Conservation (phyloP, 2,797 vertebrate genomes). For the Rhinoraja longicauda region DNA sequence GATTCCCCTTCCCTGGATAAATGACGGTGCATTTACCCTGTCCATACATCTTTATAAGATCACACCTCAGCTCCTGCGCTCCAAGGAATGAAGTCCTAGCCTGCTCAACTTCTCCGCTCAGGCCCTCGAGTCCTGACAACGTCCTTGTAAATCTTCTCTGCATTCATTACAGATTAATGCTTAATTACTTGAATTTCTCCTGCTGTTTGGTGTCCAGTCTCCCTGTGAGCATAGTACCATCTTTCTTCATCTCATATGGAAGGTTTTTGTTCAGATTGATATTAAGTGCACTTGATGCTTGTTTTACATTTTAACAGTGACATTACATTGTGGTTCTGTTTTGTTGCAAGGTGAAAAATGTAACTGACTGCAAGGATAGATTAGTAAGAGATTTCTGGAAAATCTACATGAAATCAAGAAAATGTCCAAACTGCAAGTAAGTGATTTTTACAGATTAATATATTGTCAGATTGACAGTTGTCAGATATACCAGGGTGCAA, state of each 20-base stretch:
- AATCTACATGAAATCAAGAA: slow-evolving; percentile 66
- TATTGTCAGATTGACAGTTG: too few species aligned
- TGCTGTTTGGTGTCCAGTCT: background rate
- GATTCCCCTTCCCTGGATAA: too few species aligned
- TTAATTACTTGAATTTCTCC: background rate
- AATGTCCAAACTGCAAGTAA: slow-evolving; percentile 84
- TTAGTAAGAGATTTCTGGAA: slow-evolving; percentile 80
- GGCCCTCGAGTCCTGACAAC: too few species aligned
- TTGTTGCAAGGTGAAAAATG: slow-evolving; percentile 75
- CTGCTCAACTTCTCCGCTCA: too few species aligned
- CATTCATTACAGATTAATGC: too few species aligned
- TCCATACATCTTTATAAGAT: too few species aligned
- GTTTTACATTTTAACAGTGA: background rate
- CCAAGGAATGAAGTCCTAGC: too few species aligned
- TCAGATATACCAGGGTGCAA: too few species aligned
- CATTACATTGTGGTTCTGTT: background rate
- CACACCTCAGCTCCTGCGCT: too few species aligned
- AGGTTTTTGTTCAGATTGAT: background rate
- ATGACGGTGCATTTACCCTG: too few species aligned
- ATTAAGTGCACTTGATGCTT: background rate
- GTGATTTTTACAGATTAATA: slow-evolving; percentile 31
- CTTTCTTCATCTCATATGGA: background rate
- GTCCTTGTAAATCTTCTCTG: too few species aligned
- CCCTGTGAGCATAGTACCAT: background rate
- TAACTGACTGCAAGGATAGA: slow-evolving; percentile 72